Evolutionary conservation across 1,140 invertebrate species (phyloP).

Genomic region (Orussus abietinus): DNA sequence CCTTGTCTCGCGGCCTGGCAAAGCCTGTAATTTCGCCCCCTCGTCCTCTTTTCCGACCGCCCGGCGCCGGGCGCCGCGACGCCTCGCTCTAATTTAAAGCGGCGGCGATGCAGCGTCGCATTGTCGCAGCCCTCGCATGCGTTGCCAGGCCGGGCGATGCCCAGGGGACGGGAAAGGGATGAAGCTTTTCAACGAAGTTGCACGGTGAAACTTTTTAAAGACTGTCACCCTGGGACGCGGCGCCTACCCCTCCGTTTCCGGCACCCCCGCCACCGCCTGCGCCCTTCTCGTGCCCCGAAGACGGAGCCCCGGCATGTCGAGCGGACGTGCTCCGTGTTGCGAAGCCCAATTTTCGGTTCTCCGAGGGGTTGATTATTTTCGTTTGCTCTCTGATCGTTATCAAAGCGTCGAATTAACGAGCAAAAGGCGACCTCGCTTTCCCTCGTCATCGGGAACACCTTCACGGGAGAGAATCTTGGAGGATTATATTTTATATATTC

Average conservation of each 20-base stretch:
- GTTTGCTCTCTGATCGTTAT: no score
- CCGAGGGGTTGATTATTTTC: no score
- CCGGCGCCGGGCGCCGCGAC: slow-evolving; percentile 4
- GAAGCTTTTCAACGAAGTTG: slow-evolving; percentile 38
- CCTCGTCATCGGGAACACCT: no score
- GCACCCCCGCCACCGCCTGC: no score
- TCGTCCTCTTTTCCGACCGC: neutral
- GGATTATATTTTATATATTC: no score
- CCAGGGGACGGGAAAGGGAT: slow-evolving; percentile 21
- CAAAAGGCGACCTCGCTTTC: no score
- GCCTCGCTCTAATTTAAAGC: slow-evolving; percentile 34
- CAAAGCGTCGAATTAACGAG: no score
- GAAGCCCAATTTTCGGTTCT: no score
- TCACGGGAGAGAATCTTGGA: no score
- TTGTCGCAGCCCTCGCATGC: slow-evolving; percentile 31
- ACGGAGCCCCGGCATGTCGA: no score
- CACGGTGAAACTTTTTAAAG: slow-evolving; percentile 41
- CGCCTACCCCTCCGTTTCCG: slow-evolving; percentile 3
- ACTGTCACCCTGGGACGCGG: slow-evolving; percentile 28
- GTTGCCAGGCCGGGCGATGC: slow-evolving; percentile 10
- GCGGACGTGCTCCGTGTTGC: no score
- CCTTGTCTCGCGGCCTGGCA: slow-evolving; percentile 13
- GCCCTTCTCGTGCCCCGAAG: no score
- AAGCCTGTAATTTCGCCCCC: slow-evolving; percentile 20
- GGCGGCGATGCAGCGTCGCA: slow-evolving; percentile 21